These are phyloP conservation scores for Drosophila nr. perissopoda DNA, from an alignment of 2,888 invertebrate species.

Conservation along the genomic window DNA sequence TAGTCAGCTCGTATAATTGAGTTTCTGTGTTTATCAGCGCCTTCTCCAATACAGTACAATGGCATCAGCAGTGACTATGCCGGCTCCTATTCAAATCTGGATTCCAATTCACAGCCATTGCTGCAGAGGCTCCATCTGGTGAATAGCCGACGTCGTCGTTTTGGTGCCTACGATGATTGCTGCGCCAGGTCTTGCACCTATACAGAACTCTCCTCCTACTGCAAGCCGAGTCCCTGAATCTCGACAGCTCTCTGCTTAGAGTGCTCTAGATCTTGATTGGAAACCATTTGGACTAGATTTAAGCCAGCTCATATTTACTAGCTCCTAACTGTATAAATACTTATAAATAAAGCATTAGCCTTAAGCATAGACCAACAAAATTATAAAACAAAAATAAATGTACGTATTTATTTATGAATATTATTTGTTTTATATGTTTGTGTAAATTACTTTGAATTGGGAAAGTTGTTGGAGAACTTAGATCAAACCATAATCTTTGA, in stretches of 20 bases:
- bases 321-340: slow-evolving; percentile 10
- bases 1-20: neutral
- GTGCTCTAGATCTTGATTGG: neutral
- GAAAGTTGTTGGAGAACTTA: neutral
- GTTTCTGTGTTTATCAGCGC: slow-evolving; percentile 24
- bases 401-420: neutral
- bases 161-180: slow-evolving; percentile 74
- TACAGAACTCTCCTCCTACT: slow-evolving; percentile 65
- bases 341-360: neutral
- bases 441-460: neutral
- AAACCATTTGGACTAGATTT: slow-evolving; percentile 2
- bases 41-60: slow-evolving; percentile 36
- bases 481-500: neutral
- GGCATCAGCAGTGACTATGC: slow-evolving; percentile 41
- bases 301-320: slow-evolving; percentile 5
- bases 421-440: neutral
- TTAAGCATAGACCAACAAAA: neutral
- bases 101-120: slow-evolving; percentile 44
- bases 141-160: slow-evolving; percentile 69
- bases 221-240: slow-evolving; percentile 30
- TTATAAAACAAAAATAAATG: neutral
- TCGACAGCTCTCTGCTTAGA: neutral
- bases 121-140: slow-evolving; percentile 55
- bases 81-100: slow-evolving; percentile 14
- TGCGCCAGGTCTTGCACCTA: slow-evolving; percentile 68